These are phyloP conservation scores for Penaeus vannamei DNA, from an alignment of 1,140 invertebrate species.

Conservation along the genomic window DNA sequence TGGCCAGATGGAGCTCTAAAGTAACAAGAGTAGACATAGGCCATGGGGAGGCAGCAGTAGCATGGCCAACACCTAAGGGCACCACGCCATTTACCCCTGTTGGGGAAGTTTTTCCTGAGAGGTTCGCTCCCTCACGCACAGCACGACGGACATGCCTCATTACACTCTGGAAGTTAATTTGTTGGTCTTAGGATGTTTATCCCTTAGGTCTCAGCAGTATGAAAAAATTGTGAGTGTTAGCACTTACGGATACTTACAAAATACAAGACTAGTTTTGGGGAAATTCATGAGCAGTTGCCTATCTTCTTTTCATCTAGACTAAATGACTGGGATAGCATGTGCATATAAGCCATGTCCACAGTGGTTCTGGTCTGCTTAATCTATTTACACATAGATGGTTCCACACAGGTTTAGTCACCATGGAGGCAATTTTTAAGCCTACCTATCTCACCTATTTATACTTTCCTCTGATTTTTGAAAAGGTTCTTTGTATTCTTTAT, in stretches of 20 bases:
- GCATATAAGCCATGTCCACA: too few relatives aligned
- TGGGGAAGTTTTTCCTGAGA: not conserved
- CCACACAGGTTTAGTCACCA: too few relatives aligned
- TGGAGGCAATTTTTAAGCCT: too few relatives aligned
- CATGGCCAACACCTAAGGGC: constrained; percentile 13
- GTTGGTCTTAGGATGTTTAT: not conserved
- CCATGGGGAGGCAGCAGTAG: constrained; percentile 54
- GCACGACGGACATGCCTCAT: constrained; percentile 74
- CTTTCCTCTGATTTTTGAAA: too few relatives aligned
- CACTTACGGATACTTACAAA: not conserved
- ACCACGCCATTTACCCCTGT: not conserved
- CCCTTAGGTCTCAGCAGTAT: not conserved
- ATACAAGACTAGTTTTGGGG: too few relatives aligned
- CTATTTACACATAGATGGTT: too few relatives aligned
- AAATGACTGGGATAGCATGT: too few relatives aligned
- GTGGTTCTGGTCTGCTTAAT: too few relatives aligned
- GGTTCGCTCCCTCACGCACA: constrained; percentile 44
- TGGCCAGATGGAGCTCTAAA: constrained; percentile 77
- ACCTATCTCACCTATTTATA: too few relatives aligned
- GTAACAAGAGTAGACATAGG: constrained; percentile 61
- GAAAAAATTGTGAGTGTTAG: not conserved
- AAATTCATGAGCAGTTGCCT: too few relatives aligned
- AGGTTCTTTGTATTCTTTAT: too few relatives aligned
- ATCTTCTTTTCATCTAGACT: too few relatives aligned
- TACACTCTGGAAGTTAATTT: constrained; percentile 74